Evolutionary conservation across 2,888 invertebrate genomes (phyloP), one percentile per base, ranked within the genome.

Genomic region (Netelia fuscicornis): DNA sequence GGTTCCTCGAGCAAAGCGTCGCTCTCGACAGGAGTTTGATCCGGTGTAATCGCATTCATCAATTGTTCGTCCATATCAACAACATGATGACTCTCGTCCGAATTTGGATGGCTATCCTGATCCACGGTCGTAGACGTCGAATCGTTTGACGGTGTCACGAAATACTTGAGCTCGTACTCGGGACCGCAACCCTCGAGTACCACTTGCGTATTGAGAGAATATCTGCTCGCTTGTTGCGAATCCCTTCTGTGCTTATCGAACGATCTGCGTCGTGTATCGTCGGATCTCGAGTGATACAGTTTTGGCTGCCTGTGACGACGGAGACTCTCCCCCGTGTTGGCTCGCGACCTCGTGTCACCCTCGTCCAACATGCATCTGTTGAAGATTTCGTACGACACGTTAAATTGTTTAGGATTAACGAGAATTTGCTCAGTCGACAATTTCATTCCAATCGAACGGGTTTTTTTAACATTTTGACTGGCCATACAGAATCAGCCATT

Each of bases 251-350:
- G 90, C 76, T 88, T 91, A 77, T 93, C 93, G 83, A 93, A 93
- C 1, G 93, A 93, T 68, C 91, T 87, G 9, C 92, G 86, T 81
- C 92, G 91, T 79, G 92, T 91, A 80, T 93, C 93, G 81, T 93
- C 93, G 6, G 93, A 93, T 64, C 92, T 90, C 9, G 93, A 93
- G 83, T 93, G 93, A 84, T 92, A 90, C 2, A 93, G 90, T 58
- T 92, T 93, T n/a, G 91, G 79, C 58, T 86, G 91, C 20, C 92
- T 89, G 5, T 90, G 90, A 23, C 90, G 91, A 20, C 89, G 89
- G 2, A 92, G 48, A 44, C 89, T 92, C 71, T 93, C 93, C 0
- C 92, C 92, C 52, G 92, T 93, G 80, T 88, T 91, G 11, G 92
- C 87, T n/a, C 91, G 87, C 20, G 91, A 90, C 77, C 90, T 88